Percentiles rank a stretch among this genome's conserved stretches.
Evolutionary conservation across 2,888 invertebrate genomes (phyloP).

Genomic region (Antheraea yamamai): DNA sequence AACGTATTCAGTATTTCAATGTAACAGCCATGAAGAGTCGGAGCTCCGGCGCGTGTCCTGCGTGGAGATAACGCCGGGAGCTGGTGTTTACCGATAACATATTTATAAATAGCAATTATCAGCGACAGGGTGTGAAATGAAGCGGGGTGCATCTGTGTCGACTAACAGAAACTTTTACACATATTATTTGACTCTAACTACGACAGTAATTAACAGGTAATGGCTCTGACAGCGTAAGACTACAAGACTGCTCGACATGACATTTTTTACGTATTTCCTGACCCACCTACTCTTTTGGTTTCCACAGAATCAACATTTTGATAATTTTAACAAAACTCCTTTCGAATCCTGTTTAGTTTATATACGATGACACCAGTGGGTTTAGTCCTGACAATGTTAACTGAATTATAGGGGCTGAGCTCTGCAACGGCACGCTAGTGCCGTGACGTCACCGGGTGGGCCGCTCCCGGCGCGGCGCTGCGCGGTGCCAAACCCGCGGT

Average conservation of each 20-base stretch:
- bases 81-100: not conserved
- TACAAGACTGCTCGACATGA: not conserved
- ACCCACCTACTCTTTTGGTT: not conserved
- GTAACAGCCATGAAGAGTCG: not conserved
- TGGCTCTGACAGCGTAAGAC: not conserved
- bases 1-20: not conserved
- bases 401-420: not conserved
- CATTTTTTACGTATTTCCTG: not conserved
- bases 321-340: no score
- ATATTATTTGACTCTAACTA: not conserved
- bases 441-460: not conserved
- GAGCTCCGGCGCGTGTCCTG: not conserved
- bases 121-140: slow-evolving; percentile 31
- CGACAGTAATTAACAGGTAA: not conserved
- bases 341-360: not conserved
- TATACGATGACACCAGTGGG: no score
- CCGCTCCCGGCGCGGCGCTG: not conserved
- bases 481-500: slow-evolving; percentile 71
- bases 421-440: not conserved
- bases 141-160: slow-evolving; percentile 36
- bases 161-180: not conserved
- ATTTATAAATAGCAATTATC: slow-evolving; percentile 2
- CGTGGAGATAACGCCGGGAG: not conserved
- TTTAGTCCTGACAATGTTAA: not conserved
- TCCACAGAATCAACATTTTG: not conserved